These are phyloP conservation scores for Abscondita cerata DNA, from an alignment of 2,888 invertebrate genomes.

Conservation along the genomic window DNA sequence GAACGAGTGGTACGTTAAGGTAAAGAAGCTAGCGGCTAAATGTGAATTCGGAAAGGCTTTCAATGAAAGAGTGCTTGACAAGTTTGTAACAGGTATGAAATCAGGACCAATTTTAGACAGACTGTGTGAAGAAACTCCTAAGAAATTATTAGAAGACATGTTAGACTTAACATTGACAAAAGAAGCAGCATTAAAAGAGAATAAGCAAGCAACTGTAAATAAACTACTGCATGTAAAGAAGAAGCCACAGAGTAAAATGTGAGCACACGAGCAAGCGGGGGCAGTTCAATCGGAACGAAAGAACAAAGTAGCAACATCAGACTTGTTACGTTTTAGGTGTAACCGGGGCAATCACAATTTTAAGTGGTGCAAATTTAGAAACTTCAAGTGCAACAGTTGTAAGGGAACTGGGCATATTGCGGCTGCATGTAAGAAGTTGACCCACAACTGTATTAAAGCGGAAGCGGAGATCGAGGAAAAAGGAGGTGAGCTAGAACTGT, in stretches of 20 bases:
- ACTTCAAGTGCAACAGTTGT: no score
- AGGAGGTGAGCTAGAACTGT: constrained; percentile 1
- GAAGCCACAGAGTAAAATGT: background rate
- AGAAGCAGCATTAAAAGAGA: background rate
- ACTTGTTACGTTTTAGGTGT: constrained; percentile 10
- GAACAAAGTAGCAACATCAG: background rate
- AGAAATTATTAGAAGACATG: no score
- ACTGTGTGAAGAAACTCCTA: no score
- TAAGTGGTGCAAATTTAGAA: constrained; percentile 26
- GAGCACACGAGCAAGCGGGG: background rate
- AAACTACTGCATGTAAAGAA: background rate
- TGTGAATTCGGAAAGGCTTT: constrained; percentile 40
- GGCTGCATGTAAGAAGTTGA: background rate
- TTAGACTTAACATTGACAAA: background rate
- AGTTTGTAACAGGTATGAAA: constrained; percentile 17
- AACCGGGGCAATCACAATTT: no score
- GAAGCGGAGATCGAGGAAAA: background rate
- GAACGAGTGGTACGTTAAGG: constrained; percentile 33
- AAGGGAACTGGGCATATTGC: no score
- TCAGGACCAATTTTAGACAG: constrained; percentile 4
- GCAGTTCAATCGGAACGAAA: background rate
- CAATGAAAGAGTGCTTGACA: background rate
- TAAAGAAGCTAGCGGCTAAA: constrained; percentile 34
- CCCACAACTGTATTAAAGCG: background rate
- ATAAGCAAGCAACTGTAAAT: no score